Conservation (phyloP, 2,113 vertebrate genomes). For the Tenebrosternarchus preto region DNA sequence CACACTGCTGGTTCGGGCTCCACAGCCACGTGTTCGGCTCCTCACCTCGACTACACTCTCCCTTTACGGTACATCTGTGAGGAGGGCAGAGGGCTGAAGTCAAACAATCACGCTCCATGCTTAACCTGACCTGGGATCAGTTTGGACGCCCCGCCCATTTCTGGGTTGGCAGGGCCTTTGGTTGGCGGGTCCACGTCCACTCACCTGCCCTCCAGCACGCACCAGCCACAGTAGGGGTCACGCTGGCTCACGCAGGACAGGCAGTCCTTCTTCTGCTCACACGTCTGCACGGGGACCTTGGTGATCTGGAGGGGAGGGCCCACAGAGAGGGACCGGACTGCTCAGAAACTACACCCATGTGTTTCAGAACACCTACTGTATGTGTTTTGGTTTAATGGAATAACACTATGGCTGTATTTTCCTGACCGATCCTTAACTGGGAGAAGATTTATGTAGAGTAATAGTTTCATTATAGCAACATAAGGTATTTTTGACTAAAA, state of each 20-base stretch:
- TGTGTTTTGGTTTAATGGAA: too few relatives aligned
- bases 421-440: too few relatives aligned
- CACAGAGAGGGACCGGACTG: background rate
- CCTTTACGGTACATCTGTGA: constrained; percentile 83
- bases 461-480: too few relatives aligned
- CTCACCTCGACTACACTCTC: constrained; percentile 74
- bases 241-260: constrained; percentile 75
- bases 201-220: constrained; percentile 86
- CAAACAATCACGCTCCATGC: background rate
- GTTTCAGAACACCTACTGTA: too few relatives aligned
- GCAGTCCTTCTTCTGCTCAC: constrained; percentile 78
- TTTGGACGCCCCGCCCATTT: too few relatives aligned
- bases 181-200: constrained; percentile 36
- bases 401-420: too few relatives aligned
- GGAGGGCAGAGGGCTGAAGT: background rate
- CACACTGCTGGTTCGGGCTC: constrained; percentile 82
- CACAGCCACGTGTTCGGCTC: constrained; percentile 87
- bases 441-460: too few relatives aligned
- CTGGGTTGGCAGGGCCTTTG: background rate
- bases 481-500: too few relatives aligned
- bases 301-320: constrained; percentile 61
- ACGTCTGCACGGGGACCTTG: constrained; percentile 86
- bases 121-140: too few relatives aligned
- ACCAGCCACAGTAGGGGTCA: constrained; percentile 98
- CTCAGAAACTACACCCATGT: background rate